Base-by-base conservation (phyloP, 2,888 invertebrate species). In the Neuroscelio doddi region DNA sequence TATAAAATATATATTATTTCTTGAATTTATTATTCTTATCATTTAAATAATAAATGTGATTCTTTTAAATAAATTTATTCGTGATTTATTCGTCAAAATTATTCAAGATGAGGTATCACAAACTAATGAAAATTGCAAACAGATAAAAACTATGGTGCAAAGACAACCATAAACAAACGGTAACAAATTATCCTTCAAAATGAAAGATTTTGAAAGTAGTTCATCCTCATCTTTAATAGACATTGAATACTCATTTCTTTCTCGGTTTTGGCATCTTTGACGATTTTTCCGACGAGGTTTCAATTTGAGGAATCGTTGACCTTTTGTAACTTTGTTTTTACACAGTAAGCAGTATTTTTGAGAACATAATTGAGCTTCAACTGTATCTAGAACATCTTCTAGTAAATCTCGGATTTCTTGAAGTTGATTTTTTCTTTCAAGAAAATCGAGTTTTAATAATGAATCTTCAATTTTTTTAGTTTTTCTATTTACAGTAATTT, bases 91-190 rank as follows among this genome's bases (percentile, higher is more conserved):
- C n/a, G n/a, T n/a, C n/a, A n/a, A n/a, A n/a, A n/a, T 32, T 32
- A 10, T 32, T 36, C 9, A 36, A 12, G 41, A 10, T 10, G 30
- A 41, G 12, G 9, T 8, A n/a, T 41, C 41, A 24, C 41, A 41
- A 12, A 24, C 24, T 21, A 41, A 26, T n/a, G 41, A 26, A 21
- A 41, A 41, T 24, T 24, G 41, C 10, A 41, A 56, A 41, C 30
- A 56, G 41, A 47, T 29, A 32, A 56, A 16, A 47, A 56, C 41
- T 24, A 41, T 12, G 8, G 41, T 41, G 26, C 30, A 53, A 47
- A 56, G n/a, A 24, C 34, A 10, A 7, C 46, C 21, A 27, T 47
- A 56, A 47, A 56, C 16, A 7, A 56, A 41, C n/a, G 41, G 39
- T 26, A 47, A 26, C 38, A 16, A 30, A 34, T 16, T 41, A 12